A percentile compares a stretch with the other conserved stretches of the same genome.
Evolutionary conservation across 2,113 vertebrate genomes (phyloP).

Genomic region (Bungarus multicinctus): DNA sequence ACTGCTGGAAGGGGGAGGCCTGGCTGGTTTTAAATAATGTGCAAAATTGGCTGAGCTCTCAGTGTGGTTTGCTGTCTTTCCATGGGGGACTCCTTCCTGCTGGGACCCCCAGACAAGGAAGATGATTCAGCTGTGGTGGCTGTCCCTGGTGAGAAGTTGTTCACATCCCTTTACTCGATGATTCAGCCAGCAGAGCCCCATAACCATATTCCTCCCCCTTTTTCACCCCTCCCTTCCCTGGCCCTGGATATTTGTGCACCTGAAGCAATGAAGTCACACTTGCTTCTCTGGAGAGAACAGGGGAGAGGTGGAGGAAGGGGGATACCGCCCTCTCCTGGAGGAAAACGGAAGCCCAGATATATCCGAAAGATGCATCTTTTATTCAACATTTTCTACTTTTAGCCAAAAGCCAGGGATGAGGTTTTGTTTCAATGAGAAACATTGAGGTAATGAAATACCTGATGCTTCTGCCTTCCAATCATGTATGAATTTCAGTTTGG

Average conservation of each 20-base stretch:
- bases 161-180: conserved; percentile 6
- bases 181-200: conserved; percentile 40
- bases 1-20: conserved; percentile 47
- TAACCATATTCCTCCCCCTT: neutral
- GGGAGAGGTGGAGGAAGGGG: neutral
- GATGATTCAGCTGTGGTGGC: conserved; percentile 48
- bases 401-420: neutral
- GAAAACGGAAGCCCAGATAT: neutral
- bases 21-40: conserved; percentile 63
- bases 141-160: neutral
- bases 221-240: neutral
- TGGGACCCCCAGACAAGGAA: conserved; percentile 21
- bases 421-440: neutral
- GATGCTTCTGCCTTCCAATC: neutral
- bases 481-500: neutral
- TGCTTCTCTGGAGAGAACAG: neutral
- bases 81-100: conserved; percentile 47
- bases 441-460: neutral
- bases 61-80: conserved; percentile 59
- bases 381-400: neutral
- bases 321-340: neutral
- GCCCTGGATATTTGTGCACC: neutral
- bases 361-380: neutral
- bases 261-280: neutral
- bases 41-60: conserved; percentile 55